Conservation (phyloP, 23 tunicate genomes). For the Trididemnum clinides region DNA sequence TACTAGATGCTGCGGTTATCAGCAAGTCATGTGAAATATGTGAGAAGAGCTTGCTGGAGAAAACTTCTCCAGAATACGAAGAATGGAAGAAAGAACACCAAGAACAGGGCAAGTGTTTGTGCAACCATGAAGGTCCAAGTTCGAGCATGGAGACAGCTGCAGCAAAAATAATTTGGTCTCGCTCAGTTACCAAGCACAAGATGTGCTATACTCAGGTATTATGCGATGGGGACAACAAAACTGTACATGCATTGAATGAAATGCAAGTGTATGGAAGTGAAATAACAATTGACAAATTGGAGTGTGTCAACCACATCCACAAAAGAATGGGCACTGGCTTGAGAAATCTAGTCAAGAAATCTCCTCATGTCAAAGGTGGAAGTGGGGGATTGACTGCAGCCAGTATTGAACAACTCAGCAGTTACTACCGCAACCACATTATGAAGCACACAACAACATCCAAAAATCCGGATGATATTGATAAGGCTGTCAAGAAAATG, state of each 20-base stretch:
- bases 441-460: constrained; percentile 6
- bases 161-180: constrained; percentile 21
- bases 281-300: background rate
- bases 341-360: background rate
- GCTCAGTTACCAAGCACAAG: constrained; percentile 3
- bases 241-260: constrained; percentile 8
- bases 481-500: constrained; percentile 16
- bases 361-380: constrained; percentile 11
- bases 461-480: background rate
- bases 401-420: background rate
- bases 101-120: background rate
- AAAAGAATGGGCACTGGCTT: constrained; percentile 40
- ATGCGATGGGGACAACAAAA: constrained; percentile 39
- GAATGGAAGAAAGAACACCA: background rate
- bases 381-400: constrained; percentile 24
- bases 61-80: background rate
- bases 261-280: background rate
- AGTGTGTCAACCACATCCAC: constrained; percentile 37
- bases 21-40: constrained; percentile 25
- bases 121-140: constrained; percentile 20
- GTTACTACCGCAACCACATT: constrained; percentile 2
- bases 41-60: background rate
- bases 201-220: background rate
- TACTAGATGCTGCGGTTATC: constrained; percentile 17
- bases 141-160: constrained; percentile 25